Conservation (phyloP, 2,113 vertebrate species). For the Poeciliopsis occidentalis region DNA sequence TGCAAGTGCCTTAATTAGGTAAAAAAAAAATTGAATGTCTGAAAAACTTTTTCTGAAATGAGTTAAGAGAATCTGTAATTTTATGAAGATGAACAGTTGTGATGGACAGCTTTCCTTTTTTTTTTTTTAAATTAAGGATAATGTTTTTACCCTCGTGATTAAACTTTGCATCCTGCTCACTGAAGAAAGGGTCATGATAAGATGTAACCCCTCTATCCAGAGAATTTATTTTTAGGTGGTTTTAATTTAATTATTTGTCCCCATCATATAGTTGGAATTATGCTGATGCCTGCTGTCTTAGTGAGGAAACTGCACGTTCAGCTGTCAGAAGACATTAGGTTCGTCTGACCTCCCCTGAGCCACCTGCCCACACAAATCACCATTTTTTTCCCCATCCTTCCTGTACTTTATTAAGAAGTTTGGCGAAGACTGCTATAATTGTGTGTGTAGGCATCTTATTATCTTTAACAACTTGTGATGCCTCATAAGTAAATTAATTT, state of each 20-base stretch:
- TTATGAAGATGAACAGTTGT: constrained; percentile 6
- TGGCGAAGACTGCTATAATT: neutral
- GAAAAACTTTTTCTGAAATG: neutral
- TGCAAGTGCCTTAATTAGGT: neutral
- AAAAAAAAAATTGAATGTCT: neutral
- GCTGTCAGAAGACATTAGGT: constrained; percentile 63
- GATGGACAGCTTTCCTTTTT: constrained; percentile 24
- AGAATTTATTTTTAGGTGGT: neutral
- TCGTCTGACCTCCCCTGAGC: constrained; percentile 46
- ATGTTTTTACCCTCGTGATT: constrained; percentile 16
- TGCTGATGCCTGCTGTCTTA: constrained; percentile 56
- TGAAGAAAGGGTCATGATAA: constrained; percentile 38
- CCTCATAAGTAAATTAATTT: constrained; percentile 51
- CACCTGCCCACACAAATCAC: constrained; percentile 46
- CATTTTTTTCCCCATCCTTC: constrained; percentile 28
- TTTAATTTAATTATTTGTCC: constrained; percentile 48
- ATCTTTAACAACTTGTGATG: constrained; percentile 32
- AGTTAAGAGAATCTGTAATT: constrained; percentile 7
- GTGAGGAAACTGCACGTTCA: constrained; percentile 63
- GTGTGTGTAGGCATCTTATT: constrained; percentile 16
- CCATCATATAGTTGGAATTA: constrained; percentile 39
- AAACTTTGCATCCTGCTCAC: constrained; percentile 22
- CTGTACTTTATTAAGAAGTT: constrained; percentile 5
- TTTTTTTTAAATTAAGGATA: constrained; percentile 15
- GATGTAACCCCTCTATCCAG: constrained; percentile 24